Evolutionary conservation across 2,797 vertebrate species (phyloP).

Genomic region (Phataginus tetradactyla): DNA sequence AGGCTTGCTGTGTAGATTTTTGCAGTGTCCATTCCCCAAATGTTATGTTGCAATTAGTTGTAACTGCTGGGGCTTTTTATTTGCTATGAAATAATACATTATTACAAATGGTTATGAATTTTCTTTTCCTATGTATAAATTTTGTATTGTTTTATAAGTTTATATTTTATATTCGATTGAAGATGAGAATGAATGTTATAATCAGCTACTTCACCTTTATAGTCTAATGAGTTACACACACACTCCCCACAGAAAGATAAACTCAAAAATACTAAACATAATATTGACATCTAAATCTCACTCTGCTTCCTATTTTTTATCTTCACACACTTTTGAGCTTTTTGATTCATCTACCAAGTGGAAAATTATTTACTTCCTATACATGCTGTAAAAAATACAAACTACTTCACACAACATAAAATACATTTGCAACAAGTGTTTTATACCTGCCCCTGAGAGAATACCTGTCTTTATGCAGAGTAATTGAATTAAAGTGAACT

Average conservation of each 20-base stretch:
- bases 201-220: not conserved
- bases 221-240: not conserved
- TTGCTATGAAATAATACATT: not conserved
- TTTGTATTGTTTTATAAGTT: not conserved
- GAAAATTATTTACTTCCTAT: constrained; percentile 60
- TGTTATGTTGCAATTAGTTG: not conserved
- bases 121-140: not conserved
- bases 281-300: not conserved
- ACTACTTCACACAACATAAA: constrained; percentile 46
- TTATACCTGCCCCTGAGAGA: constrained; percentile 30
- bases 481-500: constrained; percentile 44
- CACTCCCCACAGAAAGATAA: not conserved
- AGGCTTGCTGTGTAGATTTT: not conserved
- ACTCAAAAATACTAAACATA: constrained; percentile 24
- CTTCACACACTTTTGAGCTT: not conserved
- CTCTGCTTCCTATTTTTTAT: not conserved
- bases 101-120: not conserved
- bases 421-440: not conserved
- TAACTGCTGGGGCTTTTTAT: not conserved
- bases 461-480: not conserved
- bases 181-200: not conserved
- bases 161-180: not conserved
- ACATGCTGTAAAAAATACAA: constrained; percentile 32
- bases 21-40: not conserved
- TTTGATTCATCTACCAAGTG: constrained; percentile 52